Base-by-base conservation (phyloP, 1,140 invertebrate genomes). In the Ruditapes philippinarum region DNA sequence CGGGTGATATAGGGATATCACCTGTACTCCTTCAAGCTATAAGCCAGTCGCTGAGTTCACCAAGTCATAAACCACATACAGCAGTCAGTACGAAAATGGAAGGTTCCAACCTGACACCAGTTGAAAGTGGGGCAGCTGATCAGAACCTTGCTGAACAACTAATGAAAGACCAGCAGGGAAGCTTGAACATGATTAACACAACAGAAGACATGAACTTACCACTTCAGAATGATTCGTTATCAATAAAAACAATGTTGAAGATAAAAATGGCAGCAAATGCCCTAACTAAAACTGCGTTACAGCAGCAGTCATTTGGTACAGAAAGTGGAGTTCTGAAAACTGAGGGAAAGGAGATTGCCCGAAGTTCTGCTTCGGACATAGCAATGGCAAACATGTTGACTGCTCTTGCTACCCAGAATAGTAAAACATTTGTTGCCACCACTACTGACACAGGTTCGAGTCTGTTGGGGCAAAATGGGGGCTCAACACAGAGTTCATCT, bases 11-110 rank as follows among this genome's bases (percentile, higher is more conserved):
- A 87, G 94, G 95, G 25, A 95, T 95, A 60, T 95, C 95, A 45
- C 95, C 95, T 78, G 94, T 94, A 22, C 86, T 95, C 19, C 91
- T 95, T 28, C 95, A 95, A 90, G 95, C 94, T 40, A 95, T 95
- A 62, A 94, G 94, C 36, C 93, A 95, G 22, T 95, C 94, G 28
- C 80, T 95, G 4, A 93, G 62, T 81, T 68, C 94, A 28, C 89
- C 92, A 19, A 90, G 91, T 45, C 88, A 91, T 31, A 73, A 65
- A 88, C 31, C 76, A 31, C 57, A 0, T 17, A 28, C 25, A 82
- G 22, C 76, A 84, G 80, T 80, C 14, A 79, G 51, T 33, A 57
- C 33, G 74, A 92, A 73, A 81, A 92, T 60, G 84, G 90, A 89
- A 88, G 83, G 73, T 45, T 68, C 25, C 54, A 73, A 45, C n/a